Base-by-base conservation (phyloP, 2,113 vertebrate species). In the Stigmatopora nigra region DNA sequence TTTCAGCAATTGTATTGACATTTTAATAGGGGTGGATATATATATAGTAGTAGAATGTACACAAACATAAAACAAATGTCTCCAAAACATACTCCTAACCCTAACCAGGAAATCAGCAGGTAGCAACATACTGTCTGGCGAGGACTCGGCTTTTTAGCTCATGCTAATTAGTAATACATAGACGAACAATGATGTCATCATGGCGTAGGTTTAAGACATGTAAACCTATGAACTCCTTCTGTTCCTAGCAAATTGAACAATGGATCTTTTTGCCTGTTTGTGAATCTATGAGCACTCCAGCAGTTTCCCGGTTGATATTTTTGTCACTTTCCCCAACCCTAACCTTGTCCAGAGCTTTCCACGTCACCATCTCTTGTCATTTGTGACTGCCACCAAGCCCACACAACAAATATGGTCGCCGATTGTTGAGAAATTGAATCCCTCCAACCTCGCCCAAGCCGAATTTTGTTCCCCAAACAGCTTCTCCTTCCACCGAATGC, bases 301-400 rank as follows among this genome's bases (percentile, higher is more conserved):
- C 65, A 70, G 64, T 81, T 70, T 75, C 35, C 35, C 71, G 65
- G 73, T 69, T 75, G n/a, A 73, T 77, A 73, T 68, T 85, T 77
- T 72, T 78, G 64, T 82, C 61, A 65, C 52, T 52, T 77, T 52
- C 16, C 16, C 57, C 38, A 2, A 11, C 63, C 67, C 65, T 63
- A 69, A 22, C 19, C 63, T 64, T 73, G 68, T 63, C 1, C 53
- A 58, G 79, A 83, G 84, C 83, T 82, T 80, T 84, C 70, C 62
- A 73, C 84, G 87, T 86, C 85, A 83, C 78, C 75, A 77, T 78
- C 70, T 78, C 81, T 82, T 86, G 86, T 85, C 84, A 84, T 80
- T 77, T 78, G 70, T 79, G 79, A 87, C 87, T 85, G 74, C 71
- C 77, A 76, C 76, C 77, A 20, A 53, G 77, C 77, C 70, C 69